Percentiles rank a stretch among this genome's conserved stretches.
phyloP scores from a whole-genome alignment of 1,140 invertebrate genomes.

The Akabosia matsudoensis region DNA sequence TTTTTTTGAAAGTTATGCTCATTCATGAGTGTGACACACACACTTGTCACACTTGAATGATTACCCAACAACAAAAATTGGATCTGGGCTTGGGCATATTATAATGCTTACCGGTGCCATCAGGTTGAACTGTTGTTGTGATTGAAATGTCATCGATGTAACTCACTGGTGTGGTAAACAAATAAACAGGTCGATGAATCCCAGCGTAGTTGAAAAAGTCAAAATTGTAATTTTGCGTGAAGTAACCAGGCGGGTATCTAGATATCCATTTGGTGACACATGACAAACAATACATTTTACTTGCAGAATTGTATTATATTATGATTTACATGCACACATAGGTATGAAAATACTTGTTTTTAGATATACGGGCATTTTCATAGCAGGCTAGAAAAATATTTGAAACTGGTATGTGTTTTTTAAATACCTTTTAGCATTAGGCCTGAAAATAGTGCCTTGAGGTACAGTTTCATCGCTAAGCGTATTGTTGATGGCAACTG shows the following conservation, averaged over 20 bases:
- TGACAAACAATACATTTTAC: too few species aligned
- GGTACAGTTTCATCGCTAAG: slow-evolving; percentile 55
- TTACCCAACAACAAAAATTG: too few species aligned
- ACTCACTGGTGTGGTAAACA: slow-evolving; percentile 57
- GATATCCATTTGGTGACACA: neutral
- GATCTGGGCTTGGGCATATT: too few species aligned
- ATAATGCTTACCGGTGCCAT: slow-evolving; percentile 13
- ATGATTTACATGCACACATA: too few species aligned
- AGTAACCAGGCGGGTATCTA: slow-evolving; percentile 47
- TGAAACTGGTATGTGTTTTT: too few species aligned
- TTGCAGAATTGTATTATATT: too few species aligned
- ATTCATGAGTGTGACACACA: too few species aligned
- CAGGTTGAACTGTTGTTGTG: slow-evolving; percentile 48
- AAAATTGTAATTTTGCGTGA: slow-evolving; percentile 54
- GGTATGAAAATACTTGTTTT: too few species aligned
- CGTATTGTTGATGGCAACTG: slow-evolving; percentile 65
- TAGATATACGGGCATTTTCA: too few species aligned
- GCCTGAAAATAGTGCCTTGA: slow-evolving; percentile 49
- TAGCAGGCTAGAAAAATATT: too few species aligned
- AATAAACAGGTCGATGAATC: slow-evolving; percentile 60
- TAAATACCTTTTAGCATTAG: slow-evolving; percentile 23
- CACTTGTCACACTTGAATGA: neutral
- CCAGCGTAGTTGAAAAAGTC: slow-evolving; percentile 71
- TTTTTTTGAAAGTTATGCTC: neutral
- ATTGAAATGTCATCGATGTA: slow-evolving; percentile 59